Evolutionary conservation across 1,140 invertebrate genomes (phyloP).

Genomic region (Nephila pilipes): DNA sequence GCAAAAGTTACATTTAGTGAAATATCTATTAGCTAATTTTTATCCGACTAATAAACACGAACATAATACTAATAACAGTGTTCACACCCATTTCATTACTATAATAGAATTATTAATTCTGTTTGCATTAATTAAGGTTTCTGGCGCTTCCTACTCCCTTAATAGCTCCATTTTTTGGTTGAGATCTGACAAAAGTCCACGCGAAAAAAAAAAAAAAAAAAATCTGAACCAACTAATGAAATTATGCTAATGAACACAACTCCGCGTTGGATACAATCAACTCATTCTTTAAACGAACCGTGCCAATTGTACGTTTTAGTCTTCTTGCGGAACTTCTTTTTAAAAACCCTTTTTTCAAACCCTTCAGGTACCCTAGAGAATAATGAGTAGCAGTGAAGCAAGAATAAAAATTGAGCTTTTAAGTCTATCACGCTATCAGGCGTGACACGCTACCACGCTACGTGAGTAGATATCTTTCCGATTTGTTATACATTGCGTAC

Average conservation of each 20-base stretch:
- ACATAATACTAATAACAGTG: too few relatives aligned
- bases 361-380: constrained; percentile 12
- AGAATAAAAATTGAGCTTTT: constrained; percentile 20
- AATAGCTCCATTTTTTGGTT: too few relatives aligned
- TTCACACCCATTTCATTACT: too few relatives aligned
- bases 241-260: neutral
- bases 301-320: neutral
- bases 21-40: too few relatives aligned
- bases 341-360: neutral
- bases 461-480: neutral
- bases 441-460: neutral
- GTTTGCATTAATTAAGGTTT: too few relatives aligned
- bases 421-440: neutral
- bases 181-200: too few relatives aligned
- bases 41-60: too few relatives aligned
- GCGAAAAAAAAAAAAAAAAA: neutral
- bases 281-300: neutral
- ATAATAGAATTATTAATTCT: too few relatives aligned
- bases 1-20: too few relatives aligned
- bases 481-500: neutral
- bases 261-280: neutral
- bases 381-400: neutral
- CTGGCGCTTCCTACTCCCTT: too few relatives aligned
- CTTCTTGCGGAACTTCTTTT: neutral
- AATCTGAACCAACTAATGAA: neutral